A percentile compares a stretch with the other conserved stretches of the same genome.
These are phyloP conservation scores for Micropoecilia bifurca DNA, from an alignment of 2,797 vertebrate genomes.

Conservation along the genomic window DNA sequence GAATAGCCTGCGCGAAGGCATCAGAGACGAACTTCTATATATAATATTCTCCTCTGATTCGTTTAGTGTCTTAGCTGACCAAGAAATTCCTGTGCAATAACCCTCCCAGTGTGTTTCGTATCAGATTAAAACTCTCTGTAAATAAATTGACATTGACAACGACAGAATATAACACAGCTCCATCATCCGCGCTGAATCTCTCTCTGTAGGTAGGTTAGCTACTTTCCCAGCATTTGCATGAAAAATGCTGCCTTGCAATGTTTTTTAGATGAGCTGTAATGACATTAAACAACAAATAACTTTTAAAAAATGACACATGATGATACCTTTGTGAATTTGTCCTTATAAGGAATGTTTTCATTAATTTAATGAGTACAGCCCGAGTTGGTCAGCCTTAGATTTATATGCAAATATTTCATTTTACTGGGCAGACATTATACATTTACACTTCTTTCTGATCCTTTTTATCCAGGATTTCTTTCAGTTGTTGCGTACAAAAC, in stretches of 20 bases:
- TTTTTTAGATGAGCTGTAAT: constrained; percentile 2
- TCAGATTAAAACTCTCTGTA: constrained; percentile 57
- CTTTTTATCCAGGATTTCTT: too few relatives aligned
- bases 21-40: constrained; percentile 55
- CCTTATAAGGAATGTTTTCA: background rate
- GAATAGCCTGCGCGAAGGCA: constrained; percentile 31
- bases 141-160: constrained; percentile 67
- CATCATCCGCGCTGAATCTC: constrained; percentile 34
- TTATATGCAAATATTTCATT: background rate
- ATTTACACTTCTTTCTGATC: too few relatives aligned
- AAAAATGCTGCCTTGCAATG: background rate
- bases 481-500: too few relatives aligned
- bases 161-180: constrained; percentile 43
- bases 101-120: constrained; percentile 37
- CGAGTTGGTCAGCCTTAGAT: too few relatives aligned
- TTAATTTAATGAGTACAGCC: too few relatives aligned
- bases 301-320: background rate
- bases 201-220: constrained; percentile 35
- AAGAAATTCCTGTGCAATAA: constrained; percentile 70
- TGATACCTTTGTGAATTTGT: background rate
- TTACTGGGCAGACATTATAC: background rate
- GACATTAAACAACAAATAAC: background rate
- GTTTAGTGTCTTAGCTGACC: constrained; percentile 75
- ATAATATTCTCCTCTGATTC: constrained; percentile 71
- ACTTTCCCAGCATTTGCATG: constrained; percentile 20